Evolutionary conservation across 1,140 invertebrate genomes (phyloP), one percentile per base, ranked within the genome.

Genomic region (Oncopeltus fasciatus): DNA sequence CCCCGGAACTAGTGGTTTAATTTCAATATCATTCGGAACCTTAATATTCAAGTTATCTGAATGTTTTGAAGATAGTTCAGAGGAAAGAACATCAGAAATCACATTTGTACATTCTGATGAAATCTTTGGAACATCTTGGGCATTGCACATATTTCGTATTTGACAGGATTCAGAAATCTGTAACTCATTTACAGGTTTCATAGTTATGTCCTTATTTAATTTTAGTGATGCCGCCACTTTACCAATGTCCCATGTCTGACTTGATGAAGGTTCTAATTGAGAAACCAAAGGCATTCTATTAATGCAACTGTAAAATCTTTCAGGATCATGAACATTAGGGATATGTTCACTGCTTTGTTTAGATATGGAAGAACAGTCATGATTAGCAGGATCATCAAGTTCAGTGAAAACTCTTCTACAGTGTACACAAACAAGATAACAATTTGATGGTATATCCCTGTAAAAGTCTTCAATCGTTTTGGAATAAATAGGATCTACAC

Each of bases 401-500:
- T 86, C 83, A 46, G 76, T 79, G 69, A 86, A 88, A 8, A 84
- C 79, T 67, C 82, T 80, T 71, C 86, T 83, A 76, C 87, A 88
- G 29, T 77, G 80, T 77, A 85, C 87, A 72, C 86, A 90, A 72
- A 86, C 81, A 65, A 89, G 72, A 74, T 82, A 87, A 72, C 84
- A 83, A 0, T 81, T 80, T 46, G 82, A 82, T 67, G 78, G 80
- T 65, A 81, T 83, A 27, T 76, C 73, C 68, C 77, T 80, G 66
- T 78, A 82, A 38, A 38, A 38, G 58, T 82, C 80, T 65, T 84
- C 80, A 51, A 80, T 76, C 44, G 76, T 79, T 11, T 80, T 70
- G 69, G 81, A 85, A 58, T 78, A 75, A 28, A 76, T 78, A 65
- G 86, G 82, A 67, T 82, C 78, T 43, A 86, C 78, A 72, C 82